Base-by-base conservation (phyloP, 1,140 invertebrate species). In the Leptopilina clavipes region DNA sequence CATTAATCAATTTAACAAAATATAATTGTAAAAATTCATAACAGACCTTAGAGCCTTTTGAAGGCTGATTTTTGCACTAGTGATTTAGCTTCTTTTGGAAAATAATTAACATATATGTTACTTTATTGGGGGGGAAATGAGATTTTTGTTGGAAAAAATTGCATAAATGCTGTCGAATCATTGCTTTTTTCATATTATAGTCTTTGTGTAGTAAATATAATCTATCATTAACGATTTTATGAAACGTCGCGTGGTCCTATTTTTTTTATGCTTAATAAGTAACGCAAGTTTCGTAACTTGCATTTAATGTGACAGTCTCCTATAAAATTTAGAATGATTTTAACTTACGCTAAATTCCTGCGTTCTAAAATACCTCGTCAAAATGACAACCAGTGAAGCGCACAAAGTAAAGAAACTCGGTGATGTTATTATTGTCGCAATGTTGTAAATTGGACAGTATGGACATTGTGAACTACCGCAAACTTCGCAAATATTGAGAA, bases 381-480 rank as follows among this genome's bases (percentile, higher is more conserved):
- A 70, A 0, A 82, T 81, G 14, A 88, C 72, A 10, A 89, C 48
- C 11, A 87, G 18, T n/a, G 85, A 88, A 12, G 86, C 11, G 3
- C 84, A 74, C 25, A 91, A 71, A 43, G 90, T 43, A 11, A 90
- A 81, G 72, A 82, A 81, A 43, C 84, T 82, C 1, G 92, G 85
- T 6, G 91, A 84, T 0, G 88, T 80, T 11, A 90, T 79, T 18
- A 88, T 73, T 2, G 88, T 81, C n/a, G 93, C 94, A 45, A 92
- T 88, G 83, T 96, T 97, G 90, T 96, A 98, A 80, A 97, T 96
- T 25, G 96, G 95, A 90, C 98, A 99, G 87, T 99, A 99, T 0
- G 98, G 98, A 91, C 98, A 99, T 88, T 99, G 98, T 59, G 96
- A 99, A 19, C 97, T 98, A 43, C 98, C 98, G 87, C 98, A 99